phyloP scores from a whole-genome alignment of 2,888 invertebrate genomes.

The Parnassius apollo region DNA sequence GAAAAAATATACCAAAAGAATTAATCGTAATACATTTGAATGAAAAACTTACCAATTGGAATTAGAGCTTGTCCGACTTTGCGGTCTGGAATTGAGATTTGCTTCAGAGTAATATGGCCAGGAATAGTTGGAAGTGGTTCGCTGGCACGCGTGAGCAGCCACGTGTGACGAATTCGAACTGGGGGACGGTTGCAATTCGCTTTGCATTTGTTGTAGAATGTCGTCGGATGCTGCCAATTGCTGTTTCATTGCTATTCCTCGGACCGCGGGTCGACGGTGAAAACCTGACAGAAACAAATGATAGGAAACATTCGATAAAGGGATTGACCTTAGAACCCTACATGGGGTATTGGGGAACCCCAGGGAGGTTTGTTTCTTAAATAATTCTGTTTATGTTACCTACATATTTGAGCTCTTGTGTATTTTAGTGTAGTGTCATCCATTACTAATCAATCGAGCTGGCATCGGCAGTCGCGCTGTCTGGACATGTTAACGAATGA shows the following conservation, averaged over 20 bases:
- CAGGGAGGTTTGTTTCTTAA: too few species aligned
- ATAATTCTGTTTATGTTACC: too few species aligned
- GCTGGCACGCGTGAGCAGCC: slow-evolving; percentile 62
- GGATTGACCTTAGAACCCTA: too few species aligned
- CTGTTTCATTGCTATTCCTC: slow-evolving; percentile 90
- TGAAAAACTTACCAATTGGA: slow-evolving; percentile 58
- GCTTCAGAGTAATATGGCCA: slow-evolving; percentile 86
- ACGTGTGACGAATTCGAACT: slow-evolving; percentile 47
- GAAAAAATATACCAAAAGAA: too few species aligned
- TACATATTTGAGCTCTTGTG: too few species aligned
- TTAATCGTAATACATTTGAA: not conserved
- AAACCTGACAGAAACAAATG: slow-evolving; percentile 70
- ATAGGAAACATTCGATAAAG: too few species aligned
- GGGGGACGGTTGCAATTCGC: slow-evolving; percentile 79
- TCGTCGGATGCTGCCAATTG: slow-evolving; percentile 91
- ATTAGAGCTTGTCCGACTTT: slow-evolving; percentile 62
- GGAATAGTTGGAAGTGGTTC: slow-evolving; percentile 70
- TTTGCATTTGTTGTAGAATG: slow-evolving; percentile 90
- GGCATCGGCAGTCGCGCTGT: too few species aligned
- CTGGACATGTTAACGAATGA: too few species aligned
- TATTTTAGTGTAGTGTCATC: too few species aligned
- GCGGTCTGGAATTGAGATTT: slow-evolving; percentile 70
- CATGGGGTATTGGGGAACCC: too few species aligned
- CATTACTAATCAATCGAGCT: too few species aligned
- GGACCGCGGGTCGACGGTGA: slow-evolving; percentile 92